Evolutionary conservation across 2,888 invertebrate genomes (phyloP), one percentile per base, ranked within the genome.

Genomic region (Xestia ashworthii): DNA sequence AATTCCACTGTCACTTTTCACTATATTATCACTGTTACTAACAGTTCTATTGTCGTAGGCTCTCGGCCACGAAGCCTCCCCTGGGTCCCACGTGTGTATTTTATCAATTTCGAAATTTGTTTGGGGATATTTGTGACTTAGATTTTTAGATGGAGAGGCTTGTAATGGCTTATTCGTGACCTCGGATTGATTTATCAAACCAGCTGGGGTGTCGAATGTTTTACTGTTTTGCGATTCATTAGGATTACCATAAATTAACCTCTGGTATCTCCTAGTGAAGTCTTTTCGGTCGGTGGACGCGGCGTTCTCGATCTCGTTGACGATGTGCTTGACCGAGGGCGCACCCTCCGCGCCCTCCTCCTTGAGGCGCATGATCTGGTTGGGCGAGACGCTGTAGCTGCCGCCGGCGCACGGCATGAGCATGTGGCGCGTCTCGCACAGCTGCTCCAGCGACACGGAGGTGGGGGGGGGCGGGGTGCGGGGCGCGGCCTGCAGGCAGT

Each of bases 351-450:
- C 95, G 74, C 97, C 97, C 82, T 97, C 97, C 86, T 97, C 97
- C 86, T 98, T 98, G 86, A 99, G 97, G 89, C 98, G 98, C 83
- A 99, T 98, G 90, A 99, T 98, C 97, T 98, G 98, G 94, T 99
- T 99, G 89, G 98, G 99, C 67, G 99, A 99, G 48, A 99, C 99
- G 93, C 98, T 98, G 95, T 99, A 99, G 87, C 98, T 98, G 58
- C 99, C 99, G 93, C 98, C 98, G 89, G 98, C 98, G 92, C 98
- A 98, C 3, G 98, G 98, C 97, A 98, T 98, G 84, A 98, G 97
- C 93, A 98, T 98, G 93, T 98, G 98, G 67, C 98, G 97, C n/a
- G 98, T 97, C 91, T 97, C 97, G 82, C 97, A 97, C 50, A 98
- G 95, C 93, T 97, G 97, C 94, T 98, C 98, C 81, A 98, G 94